Conservation (phyloP, 2,888 invertebrate genomes). For the Anagyrus pseudococci region DNA sequence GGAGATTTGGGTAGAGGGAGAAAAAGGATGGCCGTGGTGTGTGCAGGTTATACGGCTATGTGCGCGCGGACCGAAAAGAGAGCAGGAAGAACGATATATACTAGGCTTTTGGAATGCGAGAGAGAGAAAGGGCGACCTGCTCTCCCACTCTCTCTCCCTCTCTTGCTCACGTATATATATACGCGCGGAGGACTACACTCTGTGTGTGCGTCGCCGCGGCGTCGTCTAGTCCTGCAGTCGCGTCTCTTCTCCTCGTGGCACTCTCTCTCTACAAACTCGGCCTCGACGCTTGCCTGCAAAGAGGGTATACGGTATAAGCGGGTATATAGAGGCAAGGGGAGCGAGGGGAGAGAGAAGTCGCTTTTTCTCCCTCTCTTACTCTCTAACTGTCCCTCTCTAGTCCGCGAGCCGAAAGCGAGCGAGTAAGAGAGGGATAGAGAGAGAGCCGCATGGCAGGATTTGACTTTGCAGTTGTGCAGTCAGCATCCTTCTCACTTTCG, state of each 20-base stretch:
- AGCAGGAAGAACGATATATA: constrained; percentile 39
- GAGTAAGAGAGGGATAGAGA: too few species aligned
- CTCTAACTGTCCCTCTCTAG: too few species aligned
- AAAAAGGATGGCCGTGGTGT: too few species aligned
- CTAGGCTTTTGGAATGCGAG: constrained; percentile 50
- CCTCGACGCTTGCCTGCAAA: too few species aligned
- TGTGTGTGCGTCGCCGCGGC: not conserved
- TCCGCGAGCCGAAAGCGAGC: constrained; percentile 19
- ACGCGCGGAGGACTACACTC: constrained; percentile 7
- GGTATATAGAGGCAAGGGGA: constrained; percentile 21
- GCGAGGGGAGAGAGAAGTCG: constrained; percentile 20
- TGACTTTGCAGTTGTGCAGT: constrained; percentile 54
- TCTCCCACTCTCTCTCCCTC: too few species aligned
- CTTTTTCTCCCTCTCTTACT: not conserved
- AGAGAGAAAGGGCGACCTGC: not conserved
- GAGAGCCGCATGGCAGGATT: constrained; percentile 43
- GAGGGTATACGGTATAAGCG: too few species aligned
- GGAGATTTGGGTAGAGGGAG: too few species aligned
- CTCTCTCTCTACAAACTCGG: too few species aligned
- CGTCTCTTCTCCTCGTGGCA: constrained; percentile 16
- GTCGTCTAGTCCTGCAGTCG: constrained; percentile 26
- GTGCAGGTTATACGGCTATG: not conserved
- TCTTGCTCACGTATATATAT: constrained; percentile 23
- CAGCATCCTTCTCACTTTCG: constrained; percentile 33
- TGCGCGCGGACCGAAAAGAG: constrained; percentile 40